These are phyloP conservation scores for Picus viridis DNA, from an alignment of 2,797 vertebrate genomes.

Conservation along the genomic window DNA sequence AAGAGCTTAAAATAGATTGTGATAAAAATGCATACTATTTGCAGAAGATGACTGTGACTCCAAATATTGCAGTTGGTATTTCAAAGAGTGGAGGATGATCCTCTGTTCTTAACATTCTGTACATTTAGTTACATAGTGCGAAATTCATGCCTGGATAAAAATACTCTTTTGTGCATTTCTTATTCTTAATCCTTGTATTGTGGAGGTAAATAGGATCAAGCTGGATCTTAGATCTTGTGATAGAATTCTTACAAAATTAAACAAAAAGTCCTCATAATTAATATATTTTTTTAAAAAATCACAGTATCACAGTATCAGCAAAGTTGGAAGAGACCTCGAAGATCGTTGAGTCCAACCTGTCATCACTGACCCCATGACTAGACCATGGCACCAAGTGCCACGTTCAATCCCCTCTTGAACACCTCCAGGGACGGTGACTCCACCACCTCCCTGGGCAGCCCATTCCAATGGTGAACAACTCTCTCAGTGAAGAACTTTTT, in stretches of 20 bases:
- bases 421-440: too few species aligned
- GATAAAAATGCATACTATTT: neutral
- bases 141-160: neutral
- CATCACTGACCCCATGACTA: too few species aligned
- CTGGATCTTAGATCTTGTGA: neutral
- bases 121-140: neutral
- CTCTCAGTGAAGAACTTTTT: too few species aligned
- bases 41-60: neutral
- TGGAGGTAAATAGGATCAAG: neutral
- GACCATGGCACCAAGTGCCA: too few species aligned
- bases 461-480: too few species aligned
- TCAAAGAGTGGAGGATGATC: neutral
- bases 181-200: neutral
- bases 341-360: too few species aligned
- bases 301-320: too few species aligned
- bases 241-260: neutral
- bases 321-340: too few species aligned
- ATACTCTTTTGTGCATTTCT: neutral
- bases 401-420: too few species aligned
- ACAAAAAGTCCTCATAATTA: neutral
- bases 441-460: too few species aligned
- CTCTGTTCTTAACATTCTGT: neutral
- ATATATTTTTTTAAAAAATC: neutral
- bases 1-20: neutral
- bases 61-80: neutral